Evolutionary conservation across 1,140 invertebrate genomes (phyloP).

Genomic region (Cherax quadricarinatus): DNA sequence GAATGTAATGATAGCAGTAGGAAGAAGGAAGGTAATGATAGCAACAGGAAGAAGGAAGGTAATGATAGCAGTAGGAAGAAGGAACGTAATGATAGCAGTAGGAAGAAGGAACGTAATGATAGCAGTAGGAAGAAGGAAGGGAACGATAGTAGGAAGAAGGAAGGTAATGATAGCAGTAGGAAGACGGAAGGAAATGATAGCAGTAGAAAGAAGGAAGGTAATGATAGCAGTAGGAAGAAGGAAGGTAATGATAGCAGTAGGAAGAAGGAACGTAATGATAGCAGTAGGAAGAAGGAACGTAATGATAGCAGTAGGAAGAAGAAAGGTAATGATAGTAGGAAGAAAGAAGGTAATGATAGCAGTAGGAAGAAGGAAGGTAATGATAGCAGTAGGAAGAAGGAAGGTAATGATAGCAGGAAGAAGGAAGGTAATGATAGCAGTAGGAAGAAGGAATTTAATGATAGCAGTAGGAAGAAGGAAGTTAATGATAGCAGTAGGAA

Average conservation of each 20-base stretch:
- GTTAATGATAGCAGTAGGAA: background rate
- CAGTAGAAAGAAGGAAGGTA: background rate
- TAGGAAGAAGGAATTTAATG: background rate
- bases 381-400: background rate
- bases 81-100: background rate
- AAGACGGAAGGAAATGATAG: background rate
- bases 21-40: background rate
- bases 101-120: background rate
- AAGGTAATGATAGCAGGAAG: background rate
- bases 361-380: background rate
- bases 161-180: too few relatives aligned
- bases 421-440: background rate
- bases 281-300: background rate
- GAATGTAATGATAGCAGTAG: background rate
- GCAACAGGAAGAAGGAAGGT: background rate
- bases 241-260: background rate
- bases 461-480: background rate
- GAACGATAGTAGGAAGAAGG: background rate
- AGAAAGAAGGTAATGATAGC: background rate
- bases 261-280: background rate
- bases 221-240: background rate
- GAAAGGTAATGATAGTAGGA: background rate
- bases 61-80: background rate
- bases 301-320: background rate
- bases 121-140: background rate